Base-by-base conservation (phyloP, 2,797 vertebrate genomes). In the Acipenser transmontanus region DNA sequence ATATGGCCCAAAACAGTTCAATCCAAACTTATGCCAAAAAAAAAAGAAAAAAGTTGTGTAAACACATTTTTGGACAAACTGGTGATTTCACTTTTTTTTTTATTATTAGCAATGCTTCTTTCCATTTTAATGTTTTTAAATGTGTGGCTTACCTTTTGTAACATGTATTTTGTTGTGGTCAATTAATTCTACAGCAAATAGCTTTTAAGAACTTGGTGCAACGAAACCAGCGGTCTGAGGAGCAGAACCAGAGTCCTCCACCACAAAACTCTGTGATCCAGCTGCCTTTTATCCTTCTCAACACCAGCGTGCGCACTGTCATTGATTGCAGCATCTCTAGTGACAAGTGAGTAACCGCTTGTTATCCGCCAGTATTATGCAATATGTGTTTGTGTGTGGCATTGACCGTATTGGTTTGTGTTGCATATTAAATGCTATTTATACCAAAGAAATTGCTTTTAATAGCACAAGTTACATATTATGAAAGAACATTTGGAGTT, bases 321-420 rank as follows among this genome's bases (percentile, higher is more conserved):
- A 94, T 94, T 73, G 93, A 94, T 72, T 94, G 93, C 87, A 93
- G 92, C 81, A 93, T 94, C 82, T 94, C 93, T 68, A 92, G 89
- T 59, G 91, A 94, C 80, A 94, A 92, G 90, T 87, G 81, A 91
- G 92, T 88, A 6, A 59, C 12, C 61, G 49, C 13, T 48, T 34
- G 7, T 7, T 54, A 14, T 7, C 49, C 52, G 7, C 7, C 8
- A 9, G 4, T 34, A 4, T 34, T 34, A 34, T 34, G 3, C 34
- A 34, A 34, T 34, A 34, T 34, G 34, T 34, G 4, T 34, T 4
- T 4, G 34, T 3, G 34, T 34, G 2, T 34, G 34, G 4, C 34
- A 34, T 34, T 34, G 34, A 34, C 4, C 34, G 1, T 34, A 4
- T 34, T 34, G 34, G 34, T 34, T 34, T 34, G 34, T 34, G 34